Evolutionary conservation across 2,888 invertebrate genomes (phyloP).

Genomic region (Drosophila limbata): DNA sequence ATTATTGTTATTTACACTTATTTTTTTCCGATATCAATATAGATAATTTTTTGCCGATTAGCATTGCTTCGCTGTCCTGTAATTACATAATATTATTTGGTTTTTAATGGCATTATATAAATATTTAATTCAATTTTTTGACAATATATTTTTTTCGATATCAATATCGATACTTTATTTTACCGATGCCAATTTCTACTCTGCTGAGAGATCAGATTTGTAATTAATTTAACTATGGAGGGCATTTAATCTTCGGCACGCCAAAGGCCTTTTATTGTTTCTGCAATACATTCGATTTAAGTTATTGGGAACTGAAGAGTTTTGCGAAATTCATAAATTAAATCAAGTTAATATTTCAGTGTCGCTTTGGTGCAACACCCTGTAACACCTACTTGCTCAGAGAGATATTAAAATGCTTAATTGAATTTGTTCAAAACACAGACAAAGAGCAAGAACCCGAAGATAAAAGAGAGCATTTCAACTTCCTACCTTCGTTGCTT

Average conservation of each 20-base stretch:
- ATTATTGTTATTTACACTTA: no score
- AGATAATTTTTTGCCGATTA: no score
- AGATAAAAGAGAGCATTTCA: conserved; percentile 51
- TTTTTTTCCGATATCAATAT: no score
- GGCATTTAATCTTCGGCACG: conserved; percentile 9
- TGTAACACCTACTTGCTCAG: conserved; percentile 66
- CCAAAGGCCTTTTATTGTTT: background rate
- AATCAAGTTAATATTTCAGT: conserved; percentile 81
- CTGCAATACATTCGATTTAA: conserved; percentile 24
- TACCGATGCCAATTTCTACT: no score
- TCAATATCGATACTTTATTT: no score
- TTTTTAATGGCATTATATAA: no score
- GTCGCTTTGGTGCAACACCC: conserved; percentile 63
- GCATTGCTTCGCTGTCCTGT: background rate
- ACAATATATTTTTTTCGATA: no score
- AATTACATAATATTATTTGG: no score
- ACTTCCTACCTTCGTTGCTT: conserved; percentile 6
- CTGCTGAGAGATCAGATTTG: conserved; percentile 4
- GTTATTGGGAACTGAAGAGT: conserved; percentile 38
- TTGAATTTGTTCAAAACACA: conserved; percentile 77
- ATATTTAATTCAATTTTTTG: no score
- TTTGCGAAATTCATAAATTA: conserved; percentile 74
- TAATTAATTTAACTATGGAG: conserved; percentile 8
- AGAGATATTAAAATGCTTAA: conserved; percentile 80
- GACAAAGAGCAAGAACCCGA: conserved; percentile 2